These are phyloP conservation scores for Drosophila orena DNA, from an alignment of 1,140 invertebrate species.

Conservation along the genomic window DNA sequence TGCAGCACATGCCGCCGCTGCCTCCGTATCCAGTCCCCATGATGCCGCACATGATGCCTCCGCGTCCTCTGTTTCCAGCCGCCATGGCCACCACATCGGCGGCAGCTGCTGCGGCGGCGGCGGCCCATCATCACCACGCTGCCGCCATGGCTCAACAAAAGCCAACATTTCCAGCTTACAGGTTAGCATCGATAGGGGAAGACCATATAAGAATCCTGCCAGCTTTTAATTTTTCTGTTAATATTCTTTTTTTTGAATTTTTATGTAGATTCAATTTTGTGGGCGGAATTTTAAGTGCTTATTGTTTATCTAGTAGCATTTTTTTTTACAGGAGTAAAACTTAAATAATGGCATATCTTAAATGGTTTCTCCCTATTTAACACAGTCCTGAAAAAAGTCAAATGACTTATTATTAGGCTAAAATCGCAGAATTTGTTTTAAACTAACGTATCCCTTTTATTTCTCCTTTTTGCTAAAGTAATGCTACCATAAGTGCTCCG, in stretches of 20 bases:
- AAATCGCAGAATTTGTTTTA: neutral
- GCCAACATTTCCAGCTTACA: slow-evolving; percentile 92
- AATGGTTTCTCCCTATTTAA: neutral
- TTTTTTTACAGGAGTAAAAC: too few species aligned
- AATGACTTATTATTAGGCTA: neutral
- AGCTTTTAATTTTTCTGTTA: neutral
- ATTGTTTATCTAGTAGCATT: too few species aligned
- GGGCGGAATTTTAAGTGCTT: too few species aligned
- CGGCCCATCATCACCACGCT: slow-evolving; percentile 72
- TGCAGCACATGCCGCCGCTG: slow-evolving; percentile 86
- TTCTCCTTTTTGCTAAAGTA: slow-evolving; percentile 86
- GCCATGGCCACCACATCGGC: slow-evolving; percentile 88
- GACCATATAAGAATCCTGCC: neutral
- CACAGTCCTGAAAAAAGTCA: neutral
- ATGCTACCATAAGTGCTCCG: slow-evolving; percentile 89
- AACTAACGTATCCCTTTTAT: slow-evolving; percentile 1
- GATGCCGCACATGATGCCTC: slow-evolving; percentile 90
- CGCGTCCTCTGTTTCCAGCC: slow-evolving; percentile 91
- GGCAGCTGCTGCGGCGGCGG: slow-evolving; percentile 82
- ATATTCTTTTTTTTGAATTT: too few species aligned
- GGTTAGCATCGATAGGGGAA: slow-evolving; percentile 84
- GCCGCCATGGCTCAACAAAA: slow-evolving; percentile 87
- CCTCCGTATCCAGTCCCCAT: slow-evolving; percentile 87
- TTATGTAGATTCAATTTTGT: too few species aligned
- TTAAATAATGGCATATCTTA: neutral